A percentile compares a stretch with the other conserved stretches of the same genome.
Conservation (phyloP, 2,113 vertebrate genomes). For the Pelmatolapia mariae region DNA sequence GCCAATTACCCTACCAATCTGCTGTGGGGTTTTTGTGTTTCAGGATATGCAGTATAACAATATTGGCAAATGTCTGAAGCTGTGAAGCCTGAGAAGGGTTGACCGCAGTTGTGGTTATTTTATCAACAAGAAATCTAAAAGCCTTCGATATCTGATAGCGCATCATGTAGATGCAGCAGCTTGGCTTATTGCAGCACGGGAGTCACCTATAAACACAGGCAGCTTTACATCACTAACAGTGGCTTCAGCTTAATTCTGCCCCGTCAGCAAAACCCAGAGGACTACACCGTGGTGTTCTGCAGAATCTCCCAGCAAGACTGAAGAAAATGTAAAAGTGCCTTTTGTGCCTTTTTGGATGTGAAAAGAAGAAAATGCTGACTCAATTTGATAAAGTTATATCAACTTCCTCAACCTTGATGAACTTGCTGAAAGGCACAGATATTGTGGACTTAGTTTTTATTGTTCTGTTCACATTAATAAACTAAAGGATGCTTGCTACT, state of each 20-base stretch:
- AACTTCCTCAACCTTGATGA: not conserved
- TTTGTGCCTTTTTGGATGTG: not conserved
- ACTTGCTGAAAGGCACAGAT: not conserved
- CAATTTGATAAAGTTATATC: not conserved
- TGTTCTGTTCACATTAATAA: not conserved
- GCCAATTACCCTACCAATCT: not conserved
- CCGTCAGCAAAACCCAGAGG: constrained; percentile 17
- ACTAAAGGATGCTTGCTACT: not conserved
- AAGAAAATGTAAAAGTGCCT: not conserved
- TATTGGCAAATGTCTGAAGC: not conserved
- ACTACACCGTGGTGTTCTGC: not conserved
- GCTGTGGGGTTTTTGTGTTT: not conserved
- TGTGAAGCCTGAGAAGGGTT: not conserved
- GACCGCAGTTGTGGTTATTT: not conserved
- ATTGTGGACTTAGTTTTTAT: not conserved
- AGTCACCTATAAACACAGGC: constrained; percentile 14
- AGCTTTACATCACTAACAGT: constrained; percentile 33
- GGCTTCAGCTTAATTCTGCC: not conserved
- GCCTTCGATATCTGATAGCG: constrained; percentile 10
- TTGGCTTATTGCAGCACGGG: not conserved
- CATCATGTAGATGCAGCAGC: constrained; percentile 18
- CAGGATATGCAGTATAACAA: not conserved
- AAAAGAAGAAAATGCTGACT: not conserved
- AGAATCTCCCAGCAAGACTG: not conserved
- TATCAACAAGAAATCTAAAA: constrained; percentile 5